Percentiles rank a stretch among this genome's conserved stretches.
Evolutionary conservation across 2,888 invertebrate species (phyloP).

Genomic region (Dioctria rufipes): DNA sequence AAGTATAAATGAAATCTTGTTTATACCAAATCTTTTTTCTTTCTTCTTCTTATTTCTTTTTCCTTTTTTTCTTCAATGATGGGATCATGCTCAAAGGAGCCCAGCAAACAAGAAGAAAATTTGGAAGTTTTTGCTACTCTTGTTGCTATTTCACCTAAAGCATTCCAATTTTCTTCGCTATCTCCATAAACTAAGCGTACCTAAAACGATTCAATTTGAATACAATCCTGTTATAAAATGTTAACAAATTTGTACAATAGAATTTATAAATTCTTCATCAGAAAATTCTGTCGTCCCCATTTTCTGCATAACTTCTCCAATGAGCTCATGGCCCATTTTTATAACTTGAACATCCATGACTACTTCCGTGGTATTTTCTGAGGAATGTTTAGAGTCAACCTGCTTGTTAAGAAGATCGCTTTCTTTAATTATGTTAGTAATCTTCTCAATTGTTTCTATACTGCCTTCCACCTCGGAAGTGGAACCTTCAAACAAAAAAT

Average conservation of each 20-base stretch:
- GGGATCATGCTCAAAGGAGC: constrained; percentile 66
- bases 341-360: constrained; percentile 70
- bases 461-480: constrained; percentile 64
- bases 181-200: constrained; percentile 61
- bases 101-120: constrained; percentile 65
- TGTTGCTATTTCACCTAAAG: constrained; percentile 61
- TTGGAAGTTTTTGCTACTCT: constrained; percentile 60
- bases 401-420: constrained; percentile 65
- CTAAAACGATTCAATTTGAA: constrained; percentile 53
- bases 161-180: constrained; percentile 64
- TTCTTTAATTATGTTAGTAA: constrained; percentile 62
- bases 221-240: not conserved
- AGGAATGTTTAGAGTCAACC: constrained; percentile 64
- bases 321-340: constrained; percentile 67
- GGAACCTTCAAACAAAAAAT: constrained; percentile 60
- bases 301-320: constrained; percentile 65
- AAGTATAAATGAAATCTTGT: not conserved
- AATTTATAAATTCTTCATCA: constrained; percentile 65
- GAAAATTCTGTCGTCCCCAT: constrained; percentile 64
- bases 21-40: constrained; percentile 63
- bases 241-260: constrained; percentile 63
- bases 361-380: constrained; percentile 68
- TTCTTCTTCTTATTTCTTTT: constrained; percentile 68
- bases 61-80: constrained; percentile 63
- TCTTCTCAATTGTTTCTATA: constrained; percentile 66